These are phyloP conservation scores for Aradophagus sp. DNA, from an alignment of 1,140 invertebrate species.

Conservation along the genomic window DNA sequence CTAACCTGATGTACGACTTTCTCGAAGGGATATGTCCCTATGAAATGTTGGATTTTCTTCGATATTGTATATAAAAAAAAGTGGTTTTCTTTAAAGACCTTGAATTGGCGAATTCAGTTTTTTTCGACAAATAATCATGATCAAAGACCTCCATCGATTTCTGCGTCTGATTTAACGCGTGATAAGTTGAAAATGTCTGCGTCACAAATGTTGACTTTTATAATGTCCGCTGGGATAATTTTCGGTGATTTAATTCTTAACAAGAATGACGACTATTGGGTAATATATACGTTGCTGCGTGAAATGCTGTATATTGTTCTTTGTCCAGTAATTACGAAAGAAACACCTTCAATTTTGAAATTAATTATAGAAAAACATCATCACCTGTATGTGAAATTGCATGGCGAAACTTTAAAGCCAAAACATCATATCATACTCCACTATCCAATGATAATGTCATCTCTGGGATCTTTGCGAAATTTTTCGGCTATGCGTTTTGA, in stretches of 20 bases:
- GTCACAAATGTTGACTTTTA: constrained; percentile 57
- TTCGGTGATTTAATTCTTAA: constrained; percentile 55
- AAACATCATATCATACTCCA: constrained; percentile 18
- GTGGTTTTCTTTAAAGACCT: no score
- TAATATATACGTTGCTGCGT: constrained; percentile 47
- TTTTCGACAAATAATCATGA: no score
- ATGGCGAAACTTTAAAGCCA: constrained; percentile 3
- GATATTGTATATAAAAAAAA: no score
- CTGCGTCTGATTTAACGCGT: constrained; percentile 22
- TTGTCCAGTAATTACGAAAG: constrained; percentile 8
- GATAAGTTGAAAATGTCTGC: constrained; percentile 51
- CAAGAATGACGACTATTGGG: constrained; percentile 50
- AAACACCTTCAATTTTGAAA: constrained; percentile 6
- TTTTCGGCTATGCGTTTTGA: constrained; percentile 15
- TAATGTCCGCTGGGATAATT: constrained; percentile 48
- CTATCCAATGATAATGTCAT: constrained; percentile 8
- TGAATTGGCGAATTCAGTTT: no score
- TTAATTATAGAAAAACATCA: constrained; percentile 11
- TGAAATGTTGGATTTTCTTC: no score
- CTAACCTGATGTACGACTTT: no score
- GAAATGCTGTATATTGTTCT: constrained; percentile 19
- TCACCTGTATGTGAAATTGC: constrained; percentile 12
- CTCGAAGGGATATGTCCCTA: no score
- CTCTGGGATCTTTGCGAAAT: constrained; percentile 9
- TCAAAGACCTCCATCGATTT: constrained; percentile 5